Evolutionary conservation across 2,113 vertebrate species (phyloP).

Genomic region (Ophiodon elongatus): DNA sequence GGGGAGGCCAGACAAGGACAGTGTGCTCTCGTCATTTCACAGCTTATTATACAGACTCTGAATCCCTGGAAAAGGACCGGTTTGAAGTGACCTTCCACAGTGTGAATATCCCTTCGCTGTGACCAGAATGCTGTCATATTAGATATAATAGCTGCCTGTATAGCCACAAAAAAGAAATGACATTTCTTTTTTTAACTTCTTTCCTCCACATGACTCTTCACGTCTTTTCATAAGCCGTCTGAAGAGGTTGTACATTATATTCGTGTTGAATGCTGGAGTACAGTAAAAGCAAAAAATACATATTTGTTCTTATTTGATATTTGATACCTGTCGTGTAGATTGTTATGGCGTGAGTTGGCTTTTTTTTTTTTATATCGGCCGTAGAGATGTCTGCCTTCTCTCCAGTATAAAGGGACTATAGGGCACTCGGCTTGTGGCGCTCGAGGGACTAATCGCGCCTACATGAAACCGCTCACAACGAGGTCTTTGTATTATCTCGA

Average conservation of each 20-base stretch:
- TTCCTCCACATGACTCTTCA: neutral
- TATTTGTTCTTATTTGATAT: neutral
- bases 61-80: constrained; percentile 39
- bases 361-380: too few species aligned
- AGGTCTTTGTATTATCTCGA: neutral
- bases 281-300: neutral
- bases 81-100: constrained; percentile 51
- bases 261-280: neutral
- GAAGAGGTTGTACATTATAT: neutral
- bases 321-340: too few species aligned
- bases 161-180: neutral
- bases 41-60: constrained; percentile 39
- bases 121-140: constrained; percentile 30
- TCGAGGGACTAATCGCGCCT: neutral
- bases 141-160: constrained; percentile 21
- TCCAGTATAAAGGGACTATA: neutral
- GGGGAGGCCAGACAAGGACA: constrained; percentile 70
- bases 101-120: constrained; percentile 12
- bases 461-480: too few species aligned
- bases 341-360: too few species aligned
- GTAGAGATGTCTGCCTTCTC: too few species aligned
- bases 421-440: neutral
- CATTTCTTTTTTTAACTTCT: neutral
- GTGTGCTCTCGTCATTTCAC: constrained; percentile 51
- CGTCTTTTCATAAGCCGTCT: neutral